Conservation (phyloP, 2,113 vertebrate genomes). For the Hippoglossus stenolepis region DNA sequence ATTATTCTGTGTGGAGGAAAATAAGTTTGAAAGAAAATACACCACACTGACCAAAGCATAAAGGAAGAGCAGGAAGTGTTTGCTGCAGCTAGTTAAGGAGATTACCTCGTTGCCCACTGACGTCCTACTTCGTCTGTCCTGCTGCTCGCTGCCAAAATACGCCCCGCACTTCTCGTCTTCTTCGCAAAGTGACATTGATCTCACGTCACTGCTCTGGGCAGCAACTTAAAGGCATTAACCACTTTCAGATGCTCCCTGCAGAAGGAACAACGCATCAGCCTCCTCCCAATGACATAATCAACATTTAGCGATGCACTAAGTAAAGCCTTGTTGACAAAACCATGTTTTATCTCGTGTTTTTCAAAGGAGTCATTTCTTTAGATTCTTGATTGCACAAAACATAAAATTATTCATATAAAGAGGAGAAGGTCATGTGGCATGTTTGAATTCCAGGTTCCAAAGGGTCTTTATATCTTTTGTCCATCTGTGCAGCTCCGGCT, state of each 20-base stretch:
- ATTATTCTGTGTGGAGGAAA: neutral
- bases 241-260: neutral
- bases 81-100: slow-evolving; percentile 24
- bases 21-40: neutral
- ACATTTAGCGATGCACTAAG: neutral
- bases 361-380: too few species aligned
- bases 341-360: too few species aligned
- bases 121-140: neutral
- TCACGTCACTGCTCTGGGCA: slow-evolving; percentile 32
- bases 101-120: slow-evolving; percentile 23
- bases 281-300: neutral
- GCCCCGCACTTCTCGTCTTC: neutral
- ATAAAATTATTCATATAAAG: too few species aligned
- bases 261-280: neutral
- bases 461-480: too few species aligned
- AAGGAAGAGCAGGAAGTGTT: neutral
- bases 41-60: too few species aligned
- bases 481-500: too few species aligned
- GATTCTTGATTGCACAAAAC: too few species aligned
- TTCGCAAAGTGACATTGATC: slow-evolving; percentile 25
- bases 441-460: too few species aligned
- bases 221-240: too few species aligned
- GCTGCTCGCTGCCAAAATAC: too few species aligned
- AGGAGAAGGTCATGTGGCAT: too few species aligned
- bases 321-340: too few species aligned